Evolutionary conservation across 2,888 invertebrate species (phyloP).

Genomic region (Drosophila nr. medialis): DNA sequence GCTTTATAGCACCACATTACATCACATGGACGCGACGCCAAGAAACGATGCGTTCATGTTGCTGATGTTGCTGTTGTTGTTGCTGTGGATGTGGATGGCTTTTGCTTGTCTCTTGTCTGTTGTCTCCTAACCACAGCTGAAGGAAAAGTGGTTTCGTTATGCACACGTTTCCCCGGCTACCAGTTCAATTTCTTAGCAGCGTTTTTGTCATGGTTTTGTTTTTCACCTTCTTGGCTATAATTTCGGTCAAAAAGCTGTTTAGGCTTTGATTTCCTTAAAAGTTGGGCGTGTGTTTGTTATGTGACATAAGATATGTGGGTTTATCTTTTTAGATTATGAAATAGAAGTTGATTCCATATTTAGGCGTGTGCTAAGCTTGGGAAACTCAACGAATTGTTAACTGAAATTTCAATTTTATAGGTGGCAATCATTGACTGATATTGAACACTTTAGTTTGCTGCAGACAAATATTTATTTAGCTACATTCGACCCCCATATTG

Average conservation of each 20-base stretch:
- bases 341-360: conserved; percentile 35
- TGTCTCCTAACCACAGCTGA: conserved; percentile 37
- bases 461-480: background rate
- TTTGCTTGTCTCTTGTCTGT: conserved; percentile 26
- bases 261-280: conserved; percentile 72
- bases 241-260: conserved; percentile 27
- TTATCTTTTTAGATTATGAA: conserved; percentile 42
- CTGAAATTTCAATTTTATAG: background rate
- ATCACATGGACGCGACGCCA: conserved; percentile 58
- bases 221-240: conserved; percentile 16
- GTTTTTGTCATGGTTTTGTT: conserved; percentile 31
- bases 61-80: conserved; percentile 44
- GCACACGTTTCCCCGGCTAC: conserved; percentile 35
- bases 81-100: conserved; percentile 13
- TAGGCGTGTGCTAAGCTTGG: conserved; percentile 6
- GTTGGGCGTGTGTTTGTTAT: conserved; percentile 58
- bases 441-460: background rate
- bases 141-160: conserved; percentile 63
- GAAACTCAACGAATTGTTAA: background rate
- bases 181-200: conserved; percentile 43
- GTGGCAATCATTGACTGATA: background rate
- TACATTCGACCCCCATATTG: background rate
- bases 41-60: conserved; percentile 71
- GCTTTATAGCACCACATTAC: conserved; percentile 69
- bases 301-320: conserved; percentile 58